phyloP scores from a whole-genome alignment of 2,113 vertebrate genomes.

The Vanacampus margaritifer region DNA sequence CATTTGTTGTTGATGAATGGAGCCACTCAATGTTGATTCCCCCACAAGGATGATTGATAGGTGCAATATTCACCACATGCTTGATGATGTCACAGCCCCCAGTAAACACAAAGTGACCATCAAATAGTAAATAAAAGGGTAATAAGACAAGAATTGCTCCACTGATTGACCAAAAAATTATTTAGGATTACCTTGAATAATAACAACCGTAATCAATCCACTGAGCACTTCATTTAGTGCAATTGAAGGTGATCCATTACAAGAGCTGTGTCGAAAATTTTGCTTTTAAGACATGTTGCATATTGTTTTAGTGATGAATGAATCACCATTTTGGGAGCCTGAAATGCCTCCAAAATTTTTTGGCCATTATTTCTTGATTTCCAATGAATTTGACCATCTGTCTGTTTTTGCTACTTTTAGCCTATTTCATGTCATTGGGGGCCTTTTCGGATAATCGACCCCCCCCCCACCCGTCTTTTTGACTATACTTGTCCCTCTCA shows the following conservation, averaged over 20 bases:
- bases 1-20: conserved; percentile 4
- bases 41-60: conserved; percentile 6
- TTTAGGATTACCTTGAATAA: not conserved
- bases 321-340: no score
- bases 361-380: no score
- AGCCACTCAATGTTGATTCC: not conserved
- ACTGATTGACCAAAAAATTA: not conserved
- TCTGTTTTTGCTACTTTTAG: no score
- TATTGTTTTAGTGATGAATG: no score
- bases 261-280: not conserved
- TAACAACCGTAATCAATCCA: not conserved
- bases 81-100: not conserved
- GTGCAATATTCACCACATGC: not conserved
- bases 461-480: no score
- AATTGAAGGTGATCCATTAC: not conserved
- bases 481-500: no score
- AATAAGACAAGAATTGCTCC: not conserved
- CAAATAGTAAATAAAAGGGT: not conserved
- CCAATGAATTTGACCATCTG: no score
- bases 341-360: no score
- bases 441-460: no score
- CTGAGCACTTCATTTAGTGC: not conserved
- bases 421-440: no score
- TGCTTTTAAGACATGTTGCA: not conserved
- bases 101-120: not conserved